Evolutionary conservation across 2,888 invertebrate species (phyloP).

Genomic region (Beris morrisii): DNA sequence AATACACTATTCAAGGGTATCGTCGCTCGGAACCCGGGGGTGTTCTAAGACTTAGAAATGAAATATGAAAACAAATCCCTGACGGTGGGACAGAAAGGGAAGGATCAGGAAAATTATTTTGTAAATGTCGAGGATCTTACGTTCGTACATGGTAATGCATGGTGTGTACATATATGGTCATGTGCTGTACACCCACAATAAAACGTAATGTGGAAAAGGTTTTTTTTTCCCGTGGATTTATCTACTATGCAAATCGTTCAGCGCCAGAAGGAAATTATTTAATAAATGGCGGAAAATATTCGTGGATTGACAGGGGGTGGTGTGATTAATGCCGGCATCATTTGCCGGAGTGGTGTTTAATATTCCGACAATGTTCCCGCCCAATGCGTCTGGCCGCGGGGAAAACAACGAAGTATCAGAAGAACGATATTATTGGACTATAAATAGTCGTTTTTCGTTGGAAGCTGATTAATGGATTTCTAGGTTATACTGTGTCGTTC

Average conservation of each 20-base stretch:
- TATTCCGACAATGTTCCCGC: slow-evolving; percentile 18
- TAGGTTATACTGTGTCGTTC: too few species aligned
- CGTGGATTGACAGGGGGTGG: slow-evolving; percentile 31
- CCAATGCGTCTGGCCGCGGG: not conserved
- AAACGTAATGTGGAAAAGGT: not conserved
- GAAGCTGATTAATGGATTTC: too few species aligned
- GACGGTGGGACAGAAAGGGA: not conserved
- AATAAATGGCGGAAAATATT: slow-evolving; percentile 23
- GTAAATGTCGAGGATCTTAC: slow-evolving; percentile 22
- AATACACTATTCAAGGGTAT: too few species aligned
- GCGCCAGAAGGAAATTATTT: slow-evolving; percentile 32
- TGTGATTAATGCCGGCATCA: slow-evolving; percentile 33
- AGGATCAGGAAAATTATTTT: slow-evolving; percentile 31
- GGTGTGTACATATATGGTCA: not conserved
- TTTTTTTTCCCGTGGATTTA: not conserved
- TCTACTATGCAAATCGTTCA: slow-evolving; percentile 29
- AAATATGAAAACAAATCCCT: too few species aligned
- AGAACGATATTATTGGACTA: not conserved
- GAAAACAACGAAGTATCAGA: not conserved
- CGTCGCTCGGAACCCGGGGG: too few species aligned
- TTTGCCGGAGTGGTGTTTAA: slow-evolving; percentile 22
- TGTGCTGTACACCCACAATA: too few species aligned
- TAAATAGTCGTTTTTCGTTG: not conserved
- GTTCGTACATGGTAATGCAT: not conserved
- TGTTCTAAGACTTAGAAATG: too few species aligned